Percentiles rank a stretch among this genome's conserved stretches.
phyloP scores from a whole-genome alignment of 2,113 vertebrate species.

The Pantherophis guttatus region DNA sequence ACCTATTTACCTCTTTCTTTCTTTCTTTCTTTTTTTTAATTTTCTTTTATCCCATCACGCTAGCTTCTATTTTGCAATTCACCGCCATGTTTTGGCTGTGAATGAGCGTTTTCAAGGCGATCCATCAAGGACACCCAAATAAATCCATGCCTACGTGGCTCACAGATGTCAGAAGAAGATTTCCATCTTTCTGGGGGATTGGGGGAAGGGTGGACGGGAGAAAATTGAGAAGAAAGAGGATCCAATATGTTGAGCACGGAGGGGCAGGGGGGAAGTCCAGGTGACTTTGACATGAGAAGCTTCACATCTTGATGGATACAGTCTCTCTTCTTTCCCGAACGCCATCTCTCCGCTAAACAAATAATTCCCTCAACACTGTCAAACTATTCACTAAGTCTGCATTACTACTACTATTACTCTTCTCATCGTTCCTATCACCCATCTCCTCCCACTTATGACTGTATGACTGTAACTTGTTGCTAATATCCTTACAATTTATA shows the following conservation, averaged over 20 bases:
- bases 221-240: not conserved
- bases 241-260: not conserved
- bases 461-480: too few relatives aligned
- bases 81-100: not conserved
- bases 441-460: too few relatives aligned
- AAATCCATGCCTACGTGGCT: not conserved
- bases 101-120: not conserved
- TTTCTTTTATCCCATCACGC: not conserved
- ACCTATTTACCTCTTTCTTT: not conserved
- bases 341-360: too few relatives aligned
- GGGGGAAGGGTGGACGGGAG: too few relatives aligned
- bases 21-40: not conserved
- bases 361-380: too few relatives aligned
- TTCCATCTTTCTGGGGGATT: not conserved
- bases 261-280: not conserved
- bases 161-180: not conserved
- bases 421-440: too few relatives aligned
- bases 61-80: conserved; percentile 13
- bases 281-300: not conserved
- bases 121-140: conserved; percentile 12
- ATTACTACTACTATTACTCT: too few relatives aligned
- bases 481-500: too few relatives aligned
- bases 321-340: too few relatives aligned
- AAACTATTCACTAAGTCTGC: too few relatives aligned
- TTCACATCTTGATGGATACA: not conserved